phyloP scores from a whole-genome alignment of 2,888 invertebrate species.

The Lepidochitona cinerea region DNA sequence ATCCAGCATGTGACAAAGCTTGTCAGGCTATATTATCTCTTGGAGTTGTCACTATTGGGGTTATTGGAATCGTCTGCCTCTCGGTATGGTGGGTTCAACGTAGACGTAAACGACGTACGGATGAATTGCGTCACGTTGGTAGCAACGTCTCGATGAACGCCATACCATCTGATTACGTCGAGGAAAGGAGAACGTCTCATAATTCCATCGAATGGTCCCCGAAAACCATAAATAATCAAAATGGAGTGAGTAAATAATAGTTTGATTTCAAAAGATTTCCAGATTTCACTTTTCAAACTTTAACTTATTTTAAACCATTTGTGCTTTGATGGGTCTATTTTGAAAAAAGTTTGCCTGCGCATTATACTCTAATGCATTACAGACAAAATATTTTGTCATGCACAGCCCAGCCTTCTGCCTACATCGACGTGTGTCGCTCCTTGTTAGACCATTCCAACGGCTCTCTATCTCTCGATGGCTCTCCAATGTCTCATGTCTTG shows the following conservation, averaged over 20 bases:
- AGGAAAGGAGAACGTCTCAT: conserved; percentile 36
- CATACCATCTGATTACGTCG: conserved; percentile 67
- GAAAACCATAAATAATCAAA: conserved; percentile 1
- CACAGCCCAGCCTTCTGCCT: too few relatives aligned
- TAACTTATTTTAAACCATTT: too few relatives aligned
- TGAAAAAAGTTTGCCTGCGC: too few relatives aligned
- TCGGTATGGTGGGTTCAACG: conserved; percentile 28
- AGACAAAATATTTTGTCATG: too few relatives aligned
- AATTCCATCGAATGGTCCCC: conserved; percentile 23
- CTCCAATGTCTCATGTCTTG: too few relatives aligned
- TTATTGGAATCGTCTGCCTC: conserved; percentile 9
- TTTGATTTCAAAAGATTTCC: too few relatives aligned
- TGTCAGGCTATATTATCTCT: conserved; percentile 9
- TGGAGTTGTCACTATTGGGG: not conserved
- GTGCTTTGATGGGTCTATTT: too few relatives aligned
- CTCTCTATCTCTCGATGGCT: too few relatives aligned
- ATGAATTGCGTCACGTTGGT: conserved; percentile 58
- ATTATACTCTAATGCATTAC: too few relatives aligned
- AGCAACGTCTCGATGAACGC: conserved; percentile 65
- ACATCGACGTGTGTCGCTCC: too few relatives aligned
- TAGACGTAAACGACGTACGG: conserved; percentile 40
- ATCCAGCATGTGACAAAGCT: conserved; percentile 1
- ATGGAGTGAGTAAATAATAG: not conserved
- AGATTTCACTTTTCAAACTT: too few relatives aligned
- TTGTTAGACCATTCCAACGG: too few relatives aligned